Base-by-base conservation (phyloP, 1,140 invertebrate species). In the Dinothrombium tinctorium region DNA sequence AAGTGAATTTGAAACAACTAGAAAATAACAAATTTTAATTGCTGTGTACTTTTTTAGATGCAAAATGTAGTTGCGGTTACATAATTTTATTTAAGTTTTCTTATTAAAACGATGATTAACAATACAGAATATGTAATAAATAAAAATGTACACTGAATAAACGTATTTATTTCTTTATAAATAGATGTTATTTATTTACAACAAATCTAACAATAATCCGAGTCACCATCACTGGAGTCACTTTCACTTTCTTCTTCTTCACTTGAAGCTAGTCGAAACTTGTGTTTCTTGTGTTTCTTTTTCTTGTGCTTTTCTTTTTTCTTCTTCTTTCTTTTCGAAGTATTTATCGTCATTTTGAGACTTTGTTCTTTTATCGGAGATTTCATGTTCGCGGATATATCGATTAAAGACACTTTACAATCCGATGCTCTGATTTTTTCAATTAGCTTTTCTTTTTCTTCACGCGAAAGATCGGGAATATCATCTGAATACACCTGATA, bases 381-480 rank as follows among this genome's bases (percentile, higher is more conserved):
- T 9, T 29, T 29, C 9, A 29, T 29, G 28, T 29, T 29, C 28
- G 28, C 9, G 14, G 28, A 29, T 9, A 39, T 39, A 19, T 39
- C 37, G 9, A 29, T 26, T 20, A 39, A 17, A 15, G 11, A 20
- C 2, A 39, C 37, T 39, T 26, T 17, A 26, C 37, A 39, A 28
- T 39, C 37, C 4, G 24, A 28, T 21, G 20, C 19, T 26, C 28
- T 39, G 22, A 39, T 39, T 15, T 39, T 24, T 29, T 28, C 26
- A 14, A 39, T 39, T 15, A 39, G 15, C 15, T 39, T 33, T 32
- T 40, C 17, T 31, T 40, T 24, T 12, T 20, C 20, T 40, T 40
- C 26, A 7, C 17, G 9, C 3, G 20, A 21, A 9, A 40, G 23
- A 14, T 9, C 4, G 17, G 37, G 37, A 6, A 37, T 21, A 37